Percentiles rank a stretch among this genome's conserved stretches.
phyloP scores from a whole-genome alignment of 2,888 invertebrate species.

The Eretmocerus hayati region DNA sequence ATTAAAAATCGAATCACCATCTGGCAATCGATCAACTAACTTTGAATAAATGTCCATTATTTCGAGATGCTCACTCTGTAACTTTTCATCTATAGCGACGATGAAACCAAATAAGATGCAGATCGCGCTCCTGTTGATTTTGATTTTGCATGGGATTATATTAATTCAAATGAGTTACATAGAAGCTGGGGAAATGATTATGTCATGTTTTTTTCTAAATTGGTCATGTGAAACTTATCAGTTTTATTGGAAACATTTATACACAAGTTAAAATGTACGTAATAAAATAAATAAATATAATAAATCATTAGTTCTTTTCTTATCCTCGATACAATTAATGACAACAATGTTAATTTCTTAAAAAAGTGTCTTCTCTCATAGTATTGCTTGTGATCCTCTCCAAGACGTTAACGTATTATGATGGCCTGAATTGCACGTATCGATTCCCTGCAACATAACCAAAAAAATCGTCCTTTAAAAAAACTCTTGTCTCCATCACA shows the following conservation, averaged over 20 bases:
- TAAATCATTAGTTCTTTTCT: conserved; percentile 13
- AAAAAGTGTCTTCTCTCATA: conserved; percentile 27
- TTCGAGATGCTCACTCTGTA: no score
- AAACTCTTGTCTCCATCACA: no score
- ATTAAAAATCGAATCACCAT: no score
- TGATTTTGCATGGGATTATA: no score
- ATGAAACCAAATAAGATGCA: no score
- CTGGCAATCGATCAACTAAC: no score
- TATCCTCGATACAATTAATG: not conserved
- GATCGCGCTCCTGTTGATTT: no score
- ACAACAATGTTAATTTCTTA: not conserved
- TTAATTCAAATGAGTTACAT: no score
- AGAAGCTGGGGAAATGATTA: no score
- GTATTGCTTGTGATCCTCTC: conserved; percentile 52
- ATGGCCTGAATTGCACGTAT: conserved; percentile 52
- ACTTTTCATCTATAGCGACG: no score
- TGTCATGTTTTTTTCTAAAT: no score
- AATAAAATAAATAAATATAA: conserved; percentile 34
- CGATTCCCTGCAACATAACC: conserved; percentile 37
- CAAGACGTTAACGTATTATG: conserved; percentile 51
- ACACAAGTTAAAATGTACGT: conserved; percentile 40
- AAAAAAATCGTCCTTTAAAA: not conserved
- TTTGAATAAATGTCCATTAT: no score
- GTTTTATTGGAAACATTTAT: conserved; percentile 31
- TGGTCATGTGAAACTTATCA: not conserved